phyloP scores from a whole-genome alignment of 2,113 vertebrate genomes.

The Xiphorhynchus elegans region DNA sequence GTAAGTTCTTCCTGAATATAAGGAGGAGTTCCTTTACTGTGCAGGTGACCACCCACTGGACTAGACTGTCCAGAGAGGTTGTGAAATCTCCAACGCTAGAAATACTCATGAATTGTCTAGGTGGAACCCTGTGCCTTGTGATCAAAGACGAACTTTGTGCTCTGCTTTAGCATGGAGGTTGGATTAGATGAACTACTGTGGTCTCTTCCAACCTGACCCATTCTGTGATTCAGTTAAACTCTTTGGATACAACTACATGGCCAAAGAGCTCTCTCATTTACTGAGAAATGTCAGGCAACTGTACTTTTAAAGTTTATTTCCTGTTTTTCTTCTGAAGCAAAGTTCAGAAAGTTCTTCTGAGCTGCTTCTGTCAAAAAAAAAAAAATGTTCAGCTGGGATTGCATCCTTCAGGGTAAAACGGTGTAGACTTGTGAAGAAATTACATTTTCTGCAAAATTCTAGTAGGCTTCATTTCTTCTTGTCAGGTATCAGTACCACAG shows the following conservation, averaged over 20 bases:
- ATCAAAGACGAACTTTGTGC: not conserved
- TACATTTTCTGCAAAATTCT: not conserved
- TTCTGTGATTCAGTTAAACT: not conserved
- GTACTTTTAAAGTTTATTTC: not conserved
- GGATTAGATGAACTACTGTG: not conserved
- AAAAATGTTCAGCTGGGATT: not conserved
- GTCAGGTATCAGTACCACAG: not conserved
- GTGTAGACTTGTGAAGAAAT: not conserved
- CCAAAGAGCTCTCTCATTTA: not conserved
- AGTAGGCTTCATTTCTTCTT: not conserved
- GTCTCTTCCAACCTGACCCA: not conserved
- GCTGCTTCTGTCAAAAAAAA: not conserved
- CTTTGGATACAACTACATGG: accelerated
- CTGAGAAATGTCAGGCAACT: not conserved
- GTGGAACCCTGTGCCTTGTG: not conserved
- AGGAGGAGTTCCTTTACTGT: not conserved
- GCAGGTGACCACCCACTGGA: not conserved
- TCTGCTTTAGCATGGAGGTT: not conserved
- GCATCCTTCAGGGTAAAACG: not conserved
- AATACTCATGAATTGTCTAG: accelerated
- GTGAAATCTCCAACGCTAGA: not conserved
- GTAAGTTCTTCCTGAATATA: not conserved
- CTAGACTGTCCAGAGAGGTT: too few relatives aligned
- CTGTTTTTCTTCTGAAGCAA: not conserved
- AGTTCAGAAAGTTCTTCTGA: too few relatives aligned